phyloP scores from a whole-genome alignment of 2,888 invertebrate genomes.

The Lissonota sp. region DNA sequence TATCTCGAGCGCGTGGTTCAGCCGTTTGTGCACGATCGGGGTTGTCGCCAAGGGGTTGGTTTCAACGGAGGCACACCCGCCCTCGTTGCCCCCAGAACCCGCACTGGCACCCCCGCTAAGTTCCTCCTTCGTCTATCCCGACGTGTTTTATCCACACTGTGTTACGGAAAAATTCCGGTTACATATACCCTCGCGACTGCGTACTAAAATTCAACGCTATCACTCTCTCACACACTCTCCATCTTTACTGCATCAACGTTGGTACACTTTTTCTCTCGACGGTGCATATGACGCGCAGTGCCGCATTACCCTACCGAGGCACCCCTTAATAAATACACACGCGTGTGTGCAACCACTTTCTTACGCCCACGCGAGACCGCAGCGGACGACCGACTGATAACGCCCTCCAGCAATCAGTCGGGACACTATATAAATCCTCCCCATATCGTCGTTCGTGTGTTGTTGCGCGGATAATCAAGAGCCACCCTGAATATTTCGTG shows the following conservation, averaged over 20 bases:
- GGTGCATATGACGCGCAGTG: constrained; percentile 31
- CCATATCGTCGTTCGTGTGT: too few relatives aligned
- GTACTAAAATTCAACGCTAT: background rate
- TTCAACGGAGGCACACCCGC: constrained; percentile 80
- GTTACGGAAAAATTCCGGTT: background rate
- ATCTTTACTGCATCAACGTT: background rate
- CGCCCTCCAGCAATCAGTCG: too few relatives aligned
- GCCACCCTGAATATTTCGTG: too few relatives aligned
- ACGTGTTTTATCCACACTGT: constrained; percentile 60
- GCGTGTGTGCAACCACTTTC: too few relatives aligned
- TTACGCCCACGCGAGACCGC: too few relatives aligned
- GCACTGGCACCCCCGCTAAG: constrained; percentile 79
- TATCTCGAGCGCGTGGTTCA: constrained; percentile 47
- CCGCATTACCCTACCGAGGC: constrained; percentile 31
- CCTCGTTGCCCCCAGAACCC: constrained; percentile 83
- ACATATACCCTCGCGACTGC: background rate
- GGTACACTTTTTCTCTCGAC: constrained; percentile 9
- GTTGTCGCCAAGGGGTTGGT: constrained; percentile 79
- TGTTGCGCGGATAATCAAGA: too few relatives aligned
- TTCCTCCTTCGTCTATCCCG: constrained; percentile 72
- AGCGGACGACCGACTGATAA: too few relatives aligned
- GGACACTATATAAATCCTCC: too few relatives aligned
- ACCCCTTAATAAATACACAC: background rate
- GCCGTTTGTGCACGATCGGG: constrained; percentile 65
- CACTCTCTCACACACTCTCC: constrained; percentile 19